These are phyloP conservation scores for Channa maculata DNA, from an alignment of 2,113 vertebrate genomes.

Conservation along the genomic window DNA sequence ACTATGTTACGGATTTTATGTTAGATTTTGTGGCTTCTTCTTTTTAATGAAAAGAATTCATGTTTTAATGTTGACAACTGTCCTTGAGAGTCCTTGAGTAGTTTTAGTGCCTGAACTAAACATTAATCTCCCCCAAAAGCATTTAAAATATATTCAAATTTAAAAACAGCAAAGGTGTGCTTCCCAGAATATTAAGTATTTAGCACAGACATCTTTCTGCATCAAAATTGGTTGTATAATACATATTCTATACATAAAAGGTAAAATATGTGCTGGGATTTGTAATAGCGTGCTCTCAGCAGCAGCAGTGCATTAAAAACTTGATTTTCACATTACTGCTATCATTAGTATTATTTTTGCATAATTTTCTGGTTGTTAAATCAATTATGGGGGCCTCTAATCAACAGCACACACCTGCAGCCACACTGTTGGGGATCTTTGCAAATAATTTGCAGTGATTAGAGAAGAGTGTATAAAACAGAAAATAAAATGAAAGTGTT, in stretches of 20 bases:
- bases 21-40: not conserved
- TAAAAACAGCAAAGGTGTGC: not conserved
- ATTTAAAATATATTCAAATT: constrained; percentile 23
- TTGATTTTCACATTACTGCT: constrained; percentile 34
- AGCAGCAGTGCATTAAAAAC: constrained; percentile 29
- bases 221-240: not conserved
- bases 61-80: constrained; percentile 16
- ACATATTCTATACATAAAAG: not conserved
- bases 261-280: not conserved
- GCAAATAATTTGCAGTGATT: constrained; percentile 51
- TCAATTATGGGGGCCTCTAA: constrained; percentile 50
- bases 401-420: constrained; percentile 46
- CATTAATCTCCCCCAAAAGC: not conserved
- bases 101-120: not conserved
- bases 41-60: not conserved
- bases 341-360: constrained; percentile 44
- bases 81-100: constrained; percentile 20
- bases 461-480: constrained; percentile 1
- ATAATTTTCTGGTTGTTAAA: constrained; percentile 50
- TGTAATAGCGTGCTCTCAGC: not conserved
- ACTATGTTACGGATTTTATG: not conserved
- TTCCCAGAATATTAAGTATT: constrained; percentile 2
- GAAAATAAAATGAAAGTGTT: not conserved
- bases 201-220: not conserved
- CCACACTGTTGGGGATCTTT: constrained; percentile 35